Base-by-base conservation (phyloP, 2,888 invertebrate species). In the Prosapia bicincta region DNA sequence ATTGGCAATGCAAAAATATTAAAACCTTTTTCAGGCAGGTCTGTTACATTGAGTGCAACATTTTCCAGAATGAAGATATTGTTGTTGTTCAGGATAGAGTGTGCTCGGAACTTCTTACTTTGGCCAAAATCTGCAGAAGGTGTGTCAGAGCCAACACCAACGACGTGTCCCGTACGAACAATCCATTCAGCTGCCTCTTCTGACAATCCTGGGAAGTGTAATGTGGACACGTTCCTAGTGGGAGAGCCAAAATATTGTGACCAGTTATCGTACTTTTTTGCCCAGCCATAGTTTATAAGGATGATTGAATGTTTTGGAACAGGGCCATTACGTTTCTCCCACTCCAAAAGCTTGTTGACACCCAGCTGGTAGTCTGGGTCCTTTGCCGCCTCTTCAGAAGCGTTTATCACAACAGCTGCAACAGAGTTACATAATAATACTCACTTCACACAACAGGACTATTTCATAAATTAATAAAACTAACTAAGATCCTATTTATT, bases 141-240 rank as follows among this genome's bases (percentile, higher is more conserved):
- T 0, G 89, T 88, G 82, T 92, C 92, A 0, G 90, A 85, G 0
- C 88, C 91, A 0, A 92, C 87, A 0, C 91, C 92, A 0, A 89
- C 86, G 76, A 91, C 87, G 78, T 87, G 86, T 7, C 87, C 86
- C 67, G 88, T 83, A 0, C 85, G 83, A 0, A 86, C 86, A 77
- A 92, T 86, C 89, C 90, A 90, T 74, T 87, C 83, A 0, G 90
- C 90, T 20, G 90, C 87, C 67, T 88, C 88, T 28, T 75, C 76
- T 7, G 79, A 78, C 23, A 79, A 66, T 30, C 79, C 79, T 10
- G 79, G 79, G 67, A 77, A 79, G 32, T 75, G 69, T 25, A 32
- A 66, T 7, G 26, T 66, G 10, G 54, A 54, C 24, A 43, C n/a
- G 54, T 69, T 74, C 38, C 43, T 43, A 7, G 26, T 66, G 1